Evolutionary conservation across 2,888 invertebrate species (phyloP), one percentile per base, ranked within the genome.

Genomic region (Apoda limacodes): DNA sequence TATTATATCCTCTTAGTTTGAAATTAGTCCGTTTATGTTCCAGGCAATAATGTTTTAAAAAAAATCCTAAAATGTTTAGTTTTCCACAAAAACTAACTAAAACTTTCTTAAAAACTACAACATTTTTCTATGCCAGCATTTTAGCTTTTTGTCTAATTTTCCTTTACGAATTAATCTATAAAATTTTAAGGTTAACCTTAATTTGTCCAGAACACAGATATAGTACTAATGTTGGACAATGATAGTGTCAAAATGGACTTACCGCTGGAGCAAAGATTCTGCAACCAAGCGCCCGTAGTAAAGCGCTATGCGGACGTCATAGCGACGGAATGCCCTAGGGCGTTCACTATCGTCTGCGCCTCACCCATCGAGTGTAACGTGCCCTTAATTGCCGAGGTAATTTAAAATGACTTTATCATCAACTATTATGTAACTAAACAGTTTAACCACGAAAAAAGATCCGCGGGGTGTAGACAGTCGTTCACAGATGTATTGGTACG

Each of bases 351-450:
- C 9, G 80, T 83, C 2, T 67, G 74, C 42, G 72, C 82, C 1
- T 59, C 74, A 29, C 85, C 85, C 5, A 66, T 84, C 2, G 83
- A 84, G 38, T 78, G 83, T 35, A 82, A 82, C 61, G 76, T 83
- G 9, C 82, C 83, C 3, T 49, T 85, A 22, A 61, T 83, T 1
- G 71, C 78, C 15, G 71, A 76, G 62, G 76, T 84, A 42, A 46
- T 28, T n/a, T n/a, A n/a, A n/a, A n/a, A n/a, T n/a, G n/a, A n/a
- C n/a, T n/a, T n/a, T n/a, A n/a, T n/a, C n/a, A n/a, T n/a, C n/a
- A n/a, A n/a, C n/a, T n/a, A n/a, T n/a, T n/a, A n/a, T n/a, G n/a
- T n/a, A n/a, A n/a, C n/a, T n/a, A n/a, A n/a, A n/a, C n/a, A n/a
- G n/a, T n/a, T n/a, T n/a, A n/a, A n/a, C n/a, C n/a, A n/a, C n/a